Conservation (phyloP, 2,113 vertebrate genomes). For the Ovibos moschatus region DNA sequence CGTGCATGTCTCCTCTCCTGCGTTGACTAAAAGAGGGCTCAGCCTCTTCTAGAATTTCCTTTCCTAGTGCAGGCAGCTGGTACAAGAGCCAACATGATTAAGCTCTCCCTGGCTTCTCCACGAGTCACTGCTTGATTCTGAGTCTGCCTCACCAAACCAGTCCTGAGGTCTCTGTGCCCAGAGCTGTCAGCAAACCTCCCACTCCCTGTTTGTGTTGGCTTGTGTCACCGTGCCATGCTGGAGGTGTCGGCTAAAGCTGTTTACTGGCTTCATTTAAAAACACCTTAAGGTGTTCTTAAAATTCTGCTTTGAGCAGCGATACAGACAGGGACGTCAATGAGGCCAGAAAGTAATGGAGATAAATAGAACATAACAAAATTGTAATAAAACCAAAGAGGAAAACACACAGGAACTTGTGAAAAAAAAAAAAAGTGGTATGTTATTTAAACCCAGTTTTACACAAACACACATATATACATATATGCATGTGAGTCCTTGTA, state of each 20-base stretch:
- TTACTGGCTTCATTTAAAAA: conserved; percentile 33
- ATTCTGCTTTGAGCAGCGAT: conserved; percentile 31
- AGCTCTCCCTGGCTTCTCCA: not conserved
- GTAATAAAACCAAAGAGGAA: not conserved
- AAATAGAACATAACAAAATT: not conserved
- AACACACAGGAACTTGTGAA: not conserved
- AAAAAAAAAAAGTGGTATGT: not conserved
- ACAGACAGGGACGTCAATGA: not conserved
- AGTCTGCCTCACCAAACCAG: conserved; percentile 54
- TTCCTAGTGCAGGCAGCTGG: not conserved
- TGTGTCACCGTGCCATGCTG: not conserved
- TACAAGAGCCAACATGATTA: conserved; percentile 42
- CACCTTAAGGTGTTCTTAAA: conserved; percentile 39
- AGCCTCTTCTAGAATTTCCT: not conserved
- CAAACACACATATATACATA: not conserved
- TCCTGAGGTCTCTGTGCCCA: conserved; percentile 16
- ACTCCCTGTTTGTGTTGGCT: conserved; percentile 61
- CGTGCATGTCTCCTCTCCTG: not conserved
- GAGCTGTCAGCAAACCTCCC: conserved; percentile 45
- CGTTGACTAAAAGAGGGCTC: not conserved
- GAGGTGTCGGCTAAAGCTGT: conserved; percentile 34
- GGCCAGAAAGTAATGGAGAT: not conserved
- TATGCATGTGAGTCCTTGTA: not conserved
- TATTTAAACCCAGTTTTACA: not conserved
- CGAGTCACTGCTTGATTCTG: conserved; percentile 56